Evolutionary conservation across 64 coral and sea anemone genomes (phyloP).

Genomic region (Actinia equina): DNA sequence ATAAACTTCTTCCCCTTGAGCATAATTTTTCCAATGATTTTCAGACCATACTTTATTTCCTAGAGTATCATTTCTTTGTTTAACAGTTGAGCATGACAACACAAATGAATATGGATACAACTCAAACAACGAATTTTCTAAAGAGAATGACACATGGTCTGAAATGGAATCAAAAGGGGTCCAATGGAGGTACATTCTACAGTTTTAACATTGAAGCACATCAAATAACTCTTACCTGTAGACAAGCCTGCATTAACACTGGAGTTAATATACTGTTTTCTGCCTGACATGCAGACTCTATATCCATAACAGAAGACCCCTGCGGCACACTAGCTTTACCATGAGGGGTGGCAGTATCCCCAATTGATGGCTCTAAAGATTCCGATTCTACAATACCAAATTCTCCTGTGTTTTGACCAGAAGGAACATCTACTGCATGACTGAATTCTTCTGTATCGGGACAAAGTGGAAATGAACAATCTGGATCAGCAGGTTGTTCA

Average conservation of each 20-base stretch:
- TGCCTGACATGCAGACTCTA: background rate
- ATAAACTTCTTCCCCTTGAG: too few relatives aligned
- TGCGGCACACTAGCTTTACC: slow-evolving; percentile 57
- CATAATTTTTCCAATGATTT: too few relatives aligned
- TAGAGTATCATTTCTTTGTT: too few relatives aligned
- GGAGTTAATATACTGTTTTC: slow-evolving; percentile 13
- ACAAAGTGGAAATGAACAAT: slow-evolving; percentile 16
- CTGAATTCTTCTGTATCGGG: background rate
- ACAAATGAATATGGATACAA: too few relatives aligned
- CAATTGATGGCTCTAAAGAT: slow-evolving; percentile 44
- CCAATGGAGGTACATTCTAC: too few relatives aligned
- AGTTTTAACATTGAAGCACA: too few relatives aligned
- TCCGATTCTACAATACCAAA: background rate
- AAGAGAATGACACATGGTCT: too few relatives aligned
- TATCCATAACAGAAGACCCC: slow-evolving; percentile 15
- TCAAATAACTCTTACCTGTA: slow-evolving; percentile 47
- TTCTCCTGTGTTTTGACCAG: background rate
- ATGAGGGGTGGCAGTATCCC: slow-evolving; percentile 65
- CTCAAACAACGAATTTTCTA: too few relatives aligned
- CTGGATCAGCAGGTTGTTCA: background rate
- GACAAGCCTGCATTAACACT: slow-evolving; percentile 68
- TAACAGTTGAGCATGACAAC: too few relatives aligned
- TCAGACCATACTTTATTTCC: too few relatives aligned
- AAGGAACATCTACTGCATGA: background rate
- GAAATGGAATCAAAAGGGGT: too few relatives aligned